These are phyloP conservation scores for Oreortyx pictus DNA, from an alignment of 2,797 vertebrate genomes.

Conservation along the genomic window DNA sequence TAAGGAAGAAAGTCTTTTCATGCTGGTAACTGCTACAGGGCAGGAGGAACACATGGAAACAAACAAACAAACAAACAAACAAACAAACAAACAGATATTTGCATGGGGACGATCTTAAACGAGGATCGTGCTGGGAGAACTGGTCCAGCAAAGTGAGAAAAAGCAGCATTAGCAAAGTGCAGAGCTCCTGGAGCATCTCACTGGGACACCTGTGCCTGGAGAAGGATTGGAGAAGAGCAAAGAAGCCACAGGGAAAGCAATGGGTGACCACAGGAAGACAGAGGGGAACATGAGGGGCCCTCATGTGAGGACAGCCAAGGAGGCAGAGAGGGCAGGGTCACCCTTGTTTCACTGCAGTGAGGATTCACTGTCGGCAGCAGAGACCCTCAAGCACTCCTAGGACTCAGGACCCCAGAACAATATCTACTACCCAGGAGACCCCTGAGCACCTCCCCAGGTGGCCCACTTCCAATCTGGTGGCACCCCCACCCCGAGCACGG, in stretches of 20 bases:
- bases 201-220: not conserved
- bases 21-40: not conserved
- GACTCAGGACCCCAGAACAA: not conserved
- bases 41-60: accelerated
- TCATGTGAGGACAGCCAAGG: not conserved
- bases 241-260: not conserved
- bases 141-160: slow-evolving; percentile 5
- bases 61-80: no score
- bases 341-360: not conserved
- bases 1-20: not conserved
- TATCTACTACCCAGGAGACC: not conserved
- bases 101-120: not conserved
- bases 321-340: not conserved
- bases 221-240: not conserved
- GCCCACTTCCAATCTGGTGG: not conserved
- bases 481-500: not conserved
- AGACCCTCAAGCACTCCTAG: not conserved
- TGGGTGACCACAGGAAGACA: accelerated
- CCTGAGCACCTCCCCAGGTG: not conserved
- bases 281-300: not conserved
- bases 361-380: not conserved
- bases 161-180: not conserved
- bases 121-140: not conserved
- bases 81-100: not conserved
- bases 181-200: not conserved